Conservation (phyloP, 53 echinoderm and acorn worm genomes). For the Antedon mediterranea region DNA sequence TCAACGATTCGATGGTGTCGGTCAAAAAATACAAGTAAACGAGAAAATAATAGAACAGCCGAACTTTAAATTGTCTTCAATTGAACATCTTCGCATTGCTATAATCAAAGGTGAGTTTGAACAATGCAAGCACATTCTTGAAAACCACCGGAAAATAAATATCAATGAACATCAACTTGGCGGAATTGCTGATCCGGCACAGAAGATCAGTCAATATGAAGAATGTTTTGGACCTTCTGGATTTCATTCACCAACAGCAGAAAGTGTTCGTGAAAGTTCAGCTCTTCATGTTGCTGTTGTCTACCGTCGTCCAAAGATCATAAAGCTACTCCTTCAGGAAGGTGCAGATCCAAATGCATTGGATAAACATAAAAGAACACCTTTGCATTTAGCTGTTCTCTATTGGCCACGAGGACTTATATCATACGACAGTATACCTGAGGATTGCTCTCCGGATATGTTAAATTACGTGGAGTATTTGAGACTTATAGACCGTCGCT, state of each 20-base stretch:
- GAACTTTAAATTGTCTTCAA: background rate
- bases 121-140: constrained; percentile 14
- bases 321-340: constrained; percentile 7
- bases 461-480: constrained; percentile 12
- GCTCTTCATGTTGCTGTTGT: constrained; percentile 23
- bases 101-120: constrained; percentile 14
- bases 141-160: background rate
- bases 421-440: background rate
- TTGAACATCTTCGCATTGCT: constrained; percentile 18
- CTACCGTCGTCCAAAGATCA: constrained; percentile 25
- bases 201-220: background rate
- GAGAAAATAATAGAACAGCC: background rate
- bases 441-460: background rate
- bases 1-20: background rate
- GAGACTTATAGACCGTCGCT: constrained; percentile 5
- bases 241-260: constrained; percentile 1
- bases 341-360: constrained; percentile 19
- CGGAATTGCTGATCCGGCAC: background rate
- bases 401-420: constrained; percentile 17
- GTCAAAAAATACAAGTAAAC: background rate
- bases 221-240: background rate
- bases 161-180: background rate
- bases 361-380: constrained; percentile 16
- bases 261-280: constrained; percentile 2
- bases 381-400: constrained; percentile 18